phyloP scores from a whole-genome alignment of 2,888 invertebrate genomes.

The Mimachlamys varia region DNA sequence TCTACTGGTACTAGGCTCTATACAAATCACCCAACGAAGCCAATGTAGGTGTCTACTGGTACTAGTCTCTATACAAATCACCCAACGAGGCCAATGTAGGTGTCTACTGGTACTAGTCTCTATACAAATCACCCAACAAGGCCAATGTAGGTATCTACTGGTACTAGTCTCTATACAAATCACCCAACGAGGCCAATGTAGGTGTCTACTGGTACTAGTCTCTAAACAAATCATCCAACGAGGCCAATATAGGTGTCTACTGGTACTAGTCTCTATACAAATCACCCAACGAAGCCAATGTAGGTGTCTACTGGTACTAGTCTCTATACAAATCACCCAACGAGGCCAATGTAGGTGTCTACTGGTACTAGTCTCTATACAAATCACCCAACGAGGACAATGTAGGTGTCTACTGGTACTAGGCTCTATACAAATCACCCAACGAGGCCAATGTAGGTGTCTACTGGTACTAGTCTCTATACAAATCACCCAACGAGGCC shows the following conservation, averaged over 20 bases:
- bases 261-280: background rate
- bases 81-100: constrained; percentile 92
- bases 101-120: background rate
- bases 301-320: constrained; percentile 58
- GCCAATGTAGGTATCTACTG: constrained; percentile 83
- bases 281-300: constrained; percentile 95
- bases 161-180: constrained; percentile 80
- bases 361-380: background rate
- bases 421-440: constrained; percentile 86
- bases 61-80: constrained; percentile 83
- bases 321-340: constrained; percentile 88
- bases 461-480: background rate
- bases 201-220: constrained; percentile 46
- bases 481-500: constrained; percentile 93
- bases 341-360: constrained; percentile 87
- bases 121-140: constrained; percentile 92
- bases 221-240: constrained; percentile 90
- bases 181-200: constrained; percentile 93
- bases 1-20: background rate
- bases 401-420: constrained; percentile 81
- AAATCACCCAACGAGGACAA: constrained; percentile 94
- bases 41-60: constrained; percentile 83
- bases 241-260: constrained; percentile 85
- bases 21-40: constrained; percentile 93
- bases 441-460: constrained; percentile 89